These are phyloP conservation scores for Meandrusa payeni DNA, from an alignment of 2,888 invertebrate species.

Conservation along the genomic window DNA sequence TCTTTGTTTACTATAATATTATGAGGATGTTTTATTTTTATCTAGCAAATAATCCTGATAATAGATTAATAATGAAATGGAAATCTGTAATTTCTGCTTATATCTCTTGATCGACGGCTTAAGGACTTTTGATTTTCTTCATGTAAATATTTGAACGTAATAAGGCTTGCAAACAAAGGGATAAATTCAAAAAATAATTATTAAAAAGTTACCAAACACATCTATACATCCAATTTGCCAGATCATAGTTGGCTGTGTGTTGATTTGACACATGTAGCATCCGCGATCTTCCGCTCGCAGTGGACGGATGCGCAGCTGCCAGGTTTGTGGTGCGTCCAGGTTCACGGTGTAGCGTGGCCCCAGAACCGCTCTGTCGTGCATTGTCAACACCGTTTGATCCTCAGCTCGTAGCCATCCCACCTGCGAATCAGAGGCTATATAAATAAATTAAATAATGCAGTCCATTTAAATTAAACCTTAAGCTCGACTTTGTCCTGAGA, in stretches of 20 bases:
- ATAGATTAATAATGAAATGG: no score
- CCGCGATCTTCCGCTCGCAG: slow-evolving; percentile 91
- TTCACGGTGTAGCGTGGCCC: slow-evolving; percentile 91
- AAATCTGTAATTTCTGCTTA: no score
- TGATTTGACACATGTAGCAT: slow-evolving; percentile 96
- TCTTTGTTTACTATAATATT: no score
- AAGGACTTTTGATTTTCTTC: not conserved
- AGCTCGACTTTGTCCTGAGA: no score
- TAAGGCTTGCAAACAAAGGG: no score
- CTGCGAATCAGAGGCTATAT: no score
- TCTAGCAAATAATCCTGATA: no score
- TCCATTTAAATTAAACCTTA: no score
- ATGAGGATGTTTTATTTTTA: no score
- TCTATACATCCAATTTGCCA: slow-evolving; percentile 93
- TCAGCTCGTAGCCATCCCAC: slow-evolving; percentile 95
- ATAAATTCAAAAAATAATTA: not conserved
- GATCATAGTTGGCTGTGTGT: slow-evolving; percentile 90
- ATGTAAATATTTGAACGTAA: not conserved
- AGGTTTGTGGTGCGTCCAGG: slow-evolving; percentile 90
- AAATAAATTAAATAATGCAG: no score
- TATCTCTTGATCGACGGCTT: no score
- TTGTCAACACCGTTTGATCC: slow-evolving; percentile 93
- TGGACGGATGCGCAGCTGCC: slow-evolving; percentile 92
- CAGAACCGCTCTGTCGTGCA: slow-evolving; percentile 92
- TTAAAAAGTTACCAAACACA: slow-evolving; percentile 86